Evolutionary conservation across 2,113 vertebrate species (phyloP), one percentile per base, ranked within the genome.

Genomic region (Potamarius usumacintae): DNA sequence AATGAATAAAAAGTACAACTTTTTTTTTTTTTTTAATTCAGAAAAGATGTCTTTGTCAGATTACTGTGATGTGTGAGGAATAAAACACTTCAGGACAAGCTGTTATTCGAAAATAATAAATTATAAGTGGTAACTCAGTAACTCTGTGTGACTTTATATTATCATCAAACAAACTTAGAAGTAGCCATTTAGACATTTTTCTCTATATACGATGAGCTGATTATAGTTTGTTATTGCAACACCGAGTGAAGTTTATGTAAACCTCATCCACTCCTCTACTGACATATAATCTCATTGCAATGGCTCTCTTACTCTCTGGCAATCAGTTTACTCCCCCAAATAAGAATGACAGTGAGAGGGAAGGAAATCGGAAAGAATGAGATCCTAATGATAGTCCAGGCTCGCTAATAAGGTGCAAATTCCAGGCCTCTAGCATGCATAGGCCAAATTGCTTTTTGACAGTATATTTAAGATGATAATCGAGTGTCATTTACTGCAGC

Each of bases 391-490:
- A 93, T 90, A 92, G 90, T 84, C 87, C 89, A 88, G 87, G 76
- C 84, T 85, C 72, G 90, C 85, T 93, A 92, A 94, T 93, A 91
- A 92, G 89, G 89, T 92, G 91, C 88, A 92, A 91, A 93, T 93
- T 91, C 91, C 89, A 90, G 90, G 89, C 91, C 89, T 62, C 76
- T 93, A 90, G 92, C 88, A 89, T 90, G 89, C 88, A 84, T 27
- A 52, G 71, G 82, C 86, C 89, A 92, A 93, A 94, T 94, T 92
- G 92, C 90, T 93, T 93, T 94, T 88, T 94, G 94, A 94, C 93
- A 93, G 90, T 92, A 91, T 93, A 91, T 94, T 94, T 94, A 94
- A 93, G 94, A 93, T 93, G 92, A 92, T 94, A 94, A 95, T 93
- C 88, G 90, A 89, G 90, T 93, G 92, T 93, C 93, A 94, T 94